These are phyloP conservation scores for Ranitomeya imitator DNA, from an alignment of 2,113 vertebrate genomes.

Conservation along the genomic window DNA sequence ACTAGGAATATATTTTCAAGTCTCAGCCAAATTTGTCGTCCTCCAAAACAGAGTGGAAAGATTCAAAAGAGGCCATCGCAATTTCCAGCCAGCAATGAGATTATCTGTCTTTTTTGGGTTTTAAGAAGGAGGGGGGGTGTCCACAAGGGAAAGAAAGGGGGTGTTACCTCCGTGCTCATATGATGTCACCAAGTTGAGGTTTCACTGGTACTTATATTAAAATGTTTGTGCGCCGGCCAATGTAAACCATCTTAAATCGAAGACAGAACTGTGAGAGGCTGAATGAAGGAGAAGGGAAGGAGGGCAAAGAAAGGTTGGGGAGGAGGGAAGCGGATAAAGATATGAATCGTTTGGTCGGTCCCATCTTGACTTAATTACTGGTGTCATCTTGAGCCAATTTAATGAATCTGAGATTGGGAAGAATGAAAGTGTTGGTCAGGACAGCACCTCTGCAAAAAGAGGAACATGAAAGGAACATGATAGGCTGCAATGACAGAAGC, in stretches of 20 bases:
- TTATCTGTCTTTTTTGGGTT: slow-evolving; percentile 65
- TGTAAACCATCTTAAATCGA: slow-evolving; percentile 98
- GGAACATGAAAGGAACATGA: neutral
- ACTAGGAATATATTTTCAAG: slow-evolving; percentile 51
- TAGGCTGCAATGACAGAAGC: neutral
- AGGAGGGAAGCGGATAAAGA: slow-evolving; percentile 85
- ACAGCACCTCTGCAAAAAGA: slow-evolving; percentile 44
- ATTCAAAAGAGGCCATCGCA: slow-evolving; percentile 72
- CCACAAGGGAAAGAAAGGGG: slow-evolving; percentile 25
- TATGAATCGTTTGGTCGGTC: slow-evolving; percentile 95
- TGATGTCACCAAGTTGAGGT: slow-evolving; percentile 94
- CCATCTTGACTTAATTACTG: slow-evolving; percentile 99
- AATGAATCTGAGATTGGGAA: slow-evolving; percentile 91
- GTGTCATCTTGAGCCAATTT: slow-evolving; percentile 99
- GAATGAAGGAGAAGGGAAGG: slow-evolving; percentile 89
- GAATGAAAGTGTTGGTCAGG: slow-evolving; percentile 93
- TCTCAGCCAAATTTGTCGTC: slow-evolving; percentile 32
- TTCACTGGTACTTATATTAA: slow-evolving; percentile 92
- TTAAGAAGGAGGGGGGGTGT: neutral
- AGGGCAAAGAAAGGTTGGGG: slow-evolving; percentile 69
- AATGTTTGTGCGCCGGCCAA: slow-evolving; percentile 95
- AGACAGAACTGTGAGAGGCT: slow-evolving; percentile 89
- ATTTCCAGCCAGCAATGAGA: slow-evolving; percentile 69
- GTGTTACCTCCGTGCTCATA: slow-evolving; percentile 74
- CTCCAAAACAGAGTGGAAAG: slow-evolving; percentile 59